Evolutionary conservation across 2,888 invertebrate genomes (phyloP).

Genomic region (Junonia oenone): DNA sequence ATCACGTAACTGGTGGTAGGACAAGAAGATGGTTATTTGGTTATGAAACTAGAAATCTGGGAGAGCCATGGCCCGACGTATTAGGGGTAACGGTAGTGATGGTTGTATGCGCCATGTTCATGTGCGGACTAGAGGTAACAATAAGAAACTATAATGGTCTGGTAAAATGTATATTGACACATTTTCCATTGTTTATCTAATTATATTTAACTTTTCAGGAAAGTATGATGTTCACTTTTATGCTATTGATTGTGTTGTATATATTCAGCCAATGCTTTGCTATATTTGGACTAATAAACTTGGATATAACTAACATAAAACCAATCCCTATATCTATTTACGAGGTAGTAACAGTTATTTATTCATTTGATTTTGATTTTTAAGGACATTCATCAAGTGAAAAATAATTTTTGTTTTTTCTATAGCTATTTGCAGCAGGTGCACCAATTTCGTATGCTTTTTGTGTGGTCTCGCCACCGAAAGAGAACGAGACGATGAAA

Average conservation of each 20-base stretch:
- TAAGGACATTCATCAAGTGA: background rate
- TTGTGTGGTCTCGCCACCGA: conserved; percentile 52
- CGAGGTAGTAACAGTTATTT: conserved; percentile 46
- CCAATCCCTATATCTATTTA: conserved; percentile 65
- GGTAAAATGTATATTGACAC: too few relatives aligned
- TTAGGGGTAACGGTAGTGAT: conserved; percentile 81
- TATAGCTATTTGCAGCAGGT: conserved; percentile 66
- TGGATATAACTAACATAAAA: conserved; percentile 67
- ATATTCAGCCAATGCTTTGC: conserved; percentile 72
- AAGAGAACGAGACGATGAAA: conserved; percentile 49
- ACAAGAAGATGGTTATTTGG: conserved; percentile 81
- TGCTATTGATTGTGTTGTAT: conserved; percentile 61
- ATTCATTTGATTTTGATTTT: background rate
- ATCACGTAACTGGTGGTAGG: conserved; percentile 80
- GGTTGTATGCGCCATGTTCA: conserved; percentile 81
- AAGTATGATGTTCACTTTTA: conserved; percentile 71
- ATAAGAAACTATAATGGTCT: too few relatives aligned
- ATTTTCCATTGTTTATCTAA: background rate
- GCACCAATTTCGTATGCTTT: conserved; percentile 69
- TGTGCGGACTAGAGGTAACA: conserved; percentile 83
- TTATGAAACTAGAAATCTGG: conserved; percentile 76
- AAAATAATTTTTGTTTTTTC: conserved; percentile 25
- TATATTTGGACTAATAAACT: conserved; percentile 67
- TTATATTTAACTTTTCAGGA: conserved; percentile 50
- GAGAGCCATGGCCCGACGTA: conserved; percentile 83